A percentile compares a stretch with the other conserved stretches of the same genome.
These are phyloP conservation scores for Cyclophora punctaria DNA, from an alignment of 2,888 invertebrate species.

Conservation along the genomic window DNA sequence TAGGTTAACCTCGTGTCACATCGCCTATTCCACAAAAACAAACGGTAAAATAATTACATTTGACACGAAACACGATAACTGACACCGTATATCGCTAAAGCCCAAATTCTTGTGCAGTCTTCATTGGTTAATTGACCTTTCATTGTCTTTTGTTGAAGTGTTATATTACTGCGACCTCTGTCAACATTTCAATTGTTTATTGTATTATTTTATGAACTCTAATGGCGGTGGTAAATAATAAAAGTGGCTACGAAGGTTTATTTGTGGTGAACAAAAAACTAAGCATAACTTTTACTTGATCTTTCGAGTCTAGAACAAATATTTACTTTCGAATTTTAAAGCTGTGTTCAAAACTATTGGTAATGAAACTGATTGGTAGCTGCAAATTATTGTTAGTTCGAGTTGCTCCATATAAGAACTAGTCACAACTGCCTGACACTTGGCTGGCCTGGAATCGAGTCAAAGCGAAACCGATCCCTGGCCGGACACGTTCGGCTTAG, in stretches of 20 bases:
- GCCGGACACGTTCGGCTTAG: constrained; percentile 29
- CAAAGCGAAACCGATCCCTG: constrained; percentile 39
- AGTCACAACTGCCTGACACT: constrained; percentile 25
- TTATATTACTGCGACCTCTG: constrained; percentile 3
- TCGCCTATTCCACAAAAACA: constrained; percentile 29
- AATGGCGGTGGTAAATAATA: no score
- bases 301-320: no score
- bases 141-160: neutral
- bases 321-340: no score
- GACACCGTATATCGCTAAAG: constrained; percentile 21
- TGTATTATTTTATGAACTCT: neutral
- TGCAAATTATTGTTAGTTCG: neutral
- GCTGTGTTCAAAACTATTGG: no score
- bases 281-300: no score
- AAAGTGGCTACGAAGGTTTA: no score
- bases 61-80: constrained; percentile 34
- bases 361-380: no score
- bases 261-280: no score
- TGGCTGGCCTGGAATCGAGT: neutral
- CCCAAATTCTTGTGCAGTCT: constrained; percentile 15
- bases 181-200: constrained; percentile 4
- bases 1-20: constrained; percentile 46
- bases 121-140: constrained; percentile 9
- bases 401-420: constrained; percentile 31
- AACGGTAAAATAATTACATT: constrained; percentile 32